Conservation (phyloP, 2,797 vertebrate genomes). For the Pantherophis alleghaniensis region DNA sequence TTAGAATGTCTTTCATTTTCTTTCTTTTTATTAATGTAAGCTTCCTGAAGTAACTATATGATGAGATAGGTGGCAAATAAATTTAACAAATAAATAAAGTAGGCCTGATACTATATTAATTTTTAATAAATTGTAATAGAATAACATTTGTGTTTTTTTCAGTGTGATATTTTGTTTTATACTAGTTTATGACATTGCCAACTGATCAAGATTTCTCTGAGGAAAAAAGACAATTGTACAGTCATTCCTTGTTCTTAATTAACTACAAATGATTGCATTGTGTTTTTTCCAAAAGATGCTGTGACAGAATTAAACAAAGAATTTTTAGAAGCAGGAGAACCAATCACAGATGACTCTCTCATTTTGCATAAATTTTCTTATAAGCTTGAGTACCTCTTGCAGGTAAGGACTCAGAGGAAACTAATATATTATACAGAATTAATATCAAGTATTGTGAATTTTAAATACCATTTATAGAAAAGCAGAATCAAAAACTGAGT, state of each 20-base stretch:
- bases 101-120: not conserved
- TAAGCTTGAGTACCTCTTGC: slow-evolving; percentile 94
- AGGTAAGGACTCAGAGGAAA: slow-evolving; percentile 73
- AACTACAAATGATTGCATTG: slow-evolving; percentile 42
- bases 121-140: not conserved
- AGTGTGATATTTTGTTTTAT: not conserved
- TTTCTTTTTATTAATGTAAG: not conserved
- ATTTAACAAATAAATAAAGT: not conserved
- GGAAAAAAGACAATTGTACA: not conserved
- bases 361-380: slow-evolving; percentile 95
- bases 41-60: not conserved
- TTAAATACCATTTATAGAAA: not conserved
- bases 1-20: not conserved
- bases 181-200: not conserved
- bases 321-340: slow-evolving; percentile 88
- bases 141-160: not conserved
- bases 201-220: not conserved
- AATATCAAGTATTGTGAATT: not conserved
- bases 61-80: not conserved
- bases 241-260: not conserved
- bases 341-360: slow-evolving; percentile 90
- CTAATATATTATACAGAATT: not conserved
- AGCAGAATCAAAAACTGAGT: not conserved
- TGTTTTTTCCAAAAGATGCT: slow-evolving; percentile 76
- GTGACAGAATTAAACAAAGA: slow-evolving; percentile 88